Percentiles rank a stretch among this genome's conserved stretches.
Conservation (phyloP, 2,888 invertebrate genomes). For the Gibbula magus region DNA sequence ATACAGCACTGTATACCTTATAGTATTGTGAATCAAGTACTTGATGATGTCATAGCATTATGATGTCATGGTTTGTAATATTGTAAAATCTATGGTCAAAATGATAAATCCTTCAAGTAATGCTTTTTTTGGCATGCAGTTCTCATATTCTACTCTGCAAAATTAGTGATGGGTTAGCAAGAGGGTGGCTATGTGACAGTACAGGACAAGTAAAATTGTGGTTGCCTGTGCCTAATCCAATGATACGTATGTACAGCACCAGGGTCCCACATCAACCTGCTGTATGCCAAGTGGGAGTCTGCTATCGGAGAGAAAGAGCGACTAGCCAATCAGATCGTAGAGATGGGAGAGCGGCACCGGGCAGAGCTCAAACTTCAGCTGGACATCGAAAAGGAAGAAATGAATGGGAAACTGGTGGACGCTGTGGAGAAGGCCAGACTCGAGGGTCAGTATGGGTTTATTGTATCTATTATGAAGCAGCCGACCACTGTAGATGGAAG, state of each 20-base stretch:
- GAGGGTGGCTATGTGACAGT: too few relatives aligned
- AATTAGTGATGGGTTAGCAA: too few relatives aligned
- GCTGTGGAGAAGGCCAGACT: slow-evolving; percentile 66
- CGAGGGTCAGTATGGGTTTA: slow-evolving; percentile 64
- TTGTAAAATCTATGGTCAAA: too few relatives aligned
- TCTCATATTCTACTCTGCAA: too few relatives aligned
- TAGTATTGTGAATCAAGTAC: too few relatives aligned
- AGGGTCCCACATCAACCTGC: slow-evolving; percentile 62
- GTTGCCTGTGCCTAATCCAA: not conserved
- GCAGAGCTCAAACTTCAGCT: slow-evolving; percentile 59
- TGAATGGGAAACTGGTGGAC: slow-evolving; percentile 56
- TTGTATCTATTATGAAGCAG: not conserved
- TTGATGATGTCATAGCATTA: too few relatives aligned
- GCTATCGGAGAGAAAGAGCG: slow-evolving; percentile 63
- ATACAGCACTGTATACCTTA: too few relatives aligned
- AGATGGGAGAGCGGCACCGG: slow-evolving; percentile 57
- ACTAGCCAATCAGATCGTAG: slow-evolving; percentile 56
- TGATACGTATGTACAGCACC: slow-evolving; percentile 53
- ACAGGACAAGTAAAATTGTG: too few relatives aligned
- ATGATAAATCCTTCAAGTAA: too few relatives aligned
- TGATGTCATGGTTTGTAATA: too few relatives aligned
- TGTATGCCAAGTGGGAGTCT: slow-evolving; percentile 65
- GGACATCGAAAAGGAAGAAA: slow-evolving; percentile 52
- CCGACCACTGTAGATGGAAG: not conserved
- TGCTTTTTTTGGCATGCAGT: too few relatives aligned